Percentiles rank a stretch among this genome's conserved stretches.
These are phyloP conservation scores for Eulemur macaco DNA, from an alignment of 2,113 vertebrate species.

Conservation along the genomic window DNA sequence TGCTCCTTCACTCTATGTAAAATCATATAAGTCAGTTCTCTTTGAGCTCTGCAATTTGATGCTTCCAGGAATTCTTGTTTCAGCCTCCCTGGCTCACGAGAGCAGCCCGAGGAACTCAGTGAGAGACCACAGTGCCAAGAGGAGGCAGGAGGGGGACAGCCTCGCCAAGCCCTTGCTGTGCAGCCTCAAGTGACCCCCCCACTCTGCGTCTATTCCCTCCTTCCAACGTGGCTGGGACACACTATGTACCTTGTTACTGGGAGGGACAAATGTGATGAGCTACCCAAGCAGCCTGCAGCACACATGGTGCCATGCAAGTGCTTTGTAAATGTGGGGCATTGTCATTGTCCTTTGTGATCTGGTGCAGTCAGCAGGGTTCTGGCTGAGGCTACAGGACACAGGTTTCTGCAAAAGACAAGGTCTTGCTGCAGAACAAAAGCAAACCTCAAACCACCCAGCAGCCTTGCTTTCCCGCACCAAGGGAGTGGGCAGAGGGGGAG, in stretches of 20 bases:
- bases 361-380: not conserved
- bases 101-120: rapidly evolving
- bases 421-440: not conserved
- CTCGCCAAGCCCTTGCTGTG: rapidly evolving
- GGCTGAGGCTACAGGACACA: too few relatives aligned
- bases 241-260: rapidly evolving
- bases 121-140: rapidly evolving
- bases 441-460: rapidly evolving
- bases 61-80: too few relatives aligned
- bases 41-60: rapidly evolving
- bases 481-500: rapidly evolving
- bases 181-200: not conserved
- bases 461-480: rapidly evolving
- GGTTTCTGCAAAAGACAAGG: not conserved
- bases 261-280: rapidly evolving
- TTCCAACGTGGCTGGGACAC: rapidly evolving
- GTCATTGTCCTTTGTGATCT: rapidly evolving
- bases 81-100: not conserved
- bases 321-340: rapidly evolving
- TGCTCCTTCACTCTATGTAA: not conserved
- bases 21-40: not conserved
- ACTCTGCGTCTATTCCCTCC: rapidly evolving
- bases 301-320: rapidly evolving
- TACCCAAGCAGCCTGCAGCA: rapidly evolving
- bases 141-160: rapidly evolving